Conservation (phyloP, 2,797 vertebrate genomes). For the Lutjanus argentimaculatus region DNA sequence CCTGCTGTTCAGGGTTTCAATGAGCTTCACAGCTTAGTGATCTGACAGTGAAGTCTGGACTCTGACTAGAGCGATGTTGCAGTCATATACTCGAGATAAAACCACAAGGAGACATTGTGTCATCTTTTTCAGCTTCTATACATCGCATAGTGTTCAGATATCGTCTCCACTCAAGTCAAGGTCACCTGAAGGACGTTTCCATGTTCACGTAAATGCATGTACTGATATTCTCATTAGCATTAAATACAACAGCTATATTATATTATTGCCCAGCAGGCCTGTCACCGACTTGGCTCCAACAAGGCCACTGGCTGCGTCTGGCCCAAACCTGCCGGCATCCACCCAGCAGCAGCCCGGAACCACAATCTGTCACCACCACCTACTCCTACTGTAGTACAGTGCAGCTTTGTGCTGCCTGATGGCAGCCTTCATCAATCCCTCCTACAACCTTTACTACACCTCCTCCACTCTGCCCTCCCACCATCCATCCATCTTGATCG, state of each 20-base stretch:
- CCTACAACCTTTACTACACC: constrained; percentile 22
- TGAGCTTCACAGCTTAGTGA: constrained; percentile 36
- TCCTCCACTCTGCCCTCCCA: constrained; percentile 12
- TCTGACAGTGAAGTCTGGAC: constrained; percentile 38
- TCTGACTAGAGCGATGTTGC: not conserved
- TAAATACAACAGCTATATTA: constrained; percentile 35
- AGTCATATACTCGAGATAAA: not conserved
- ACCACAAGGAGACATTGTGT: not conserved
- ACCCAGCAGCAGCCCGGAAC: constrained; percentile 67
- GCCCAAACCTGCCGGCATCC: constrained; percentile 54
- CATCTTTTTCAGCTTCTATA: constrained; percentile 14
- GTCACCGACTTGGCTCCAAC: constrained; percentile 68
- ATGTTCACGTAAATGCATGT: not conserved
- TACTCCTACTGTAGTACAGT: constrained; percentile 49
- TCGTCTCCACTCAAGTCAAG: constrained; percentile 9
- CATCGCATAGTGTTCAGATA: constrained; percentile 1
- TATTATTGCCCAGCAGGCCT: constrained; percentile 53
- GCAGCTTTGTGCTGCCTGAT: constrained; percentile 25
- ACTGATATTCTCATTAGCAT: constrained; percentile 17
- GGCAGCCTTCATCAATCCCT: constrained; percentile 35
- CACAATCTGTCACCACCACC: constrained; percentile 76
- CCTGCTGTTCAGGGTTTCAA: constrained; percentile 44
- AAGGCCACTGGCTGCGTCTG: constrained; percentile 43
- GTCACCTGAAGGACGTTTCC: constrained; percentile 12
- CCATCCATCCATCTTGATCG: constrained; percentile 8